Evolutionary conservation across 2,797 vertebrate species (phyloP), one percentile per base, ranked within the genome.

Genomic region (Adrianichthys oophorus): DNA sequence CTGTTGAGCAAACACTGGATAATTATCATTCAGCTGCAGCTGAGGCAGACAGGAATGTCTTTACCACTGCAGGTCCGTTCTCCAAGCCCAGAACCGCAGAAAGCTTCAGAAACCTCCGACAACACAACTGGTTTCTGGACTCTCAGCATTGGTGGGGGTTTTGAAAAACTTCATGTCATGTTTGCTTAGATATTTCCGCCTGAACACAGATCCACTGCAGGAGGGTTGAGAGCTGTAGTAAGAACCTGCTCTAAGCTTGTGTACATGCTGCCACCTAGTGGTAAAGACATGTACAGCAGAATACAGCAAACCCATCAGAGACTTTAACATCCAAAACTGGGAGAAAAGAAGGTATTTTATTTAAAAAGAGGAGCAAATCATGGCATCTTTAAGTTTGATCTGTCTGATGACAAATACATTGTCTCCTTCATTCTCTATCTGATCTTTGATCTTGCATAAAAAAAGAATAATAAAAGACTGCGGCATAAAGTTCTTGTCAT

Each of bases 231-330:
- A 47, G 15, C 16, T 16, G 1, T n/a, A 24, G 5, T 14, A 15
- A 17, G 42, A 68, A 41, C 2, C 19, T n/a, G 14, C 14, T 37
- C 3, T 10, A 58, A 18, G 15, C 32, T 59, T 50, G 56, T 69
- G 59, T 59, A 47, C 23, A 18, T 80, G 76, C 79, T 80, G 81
- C 83, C 82, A 69, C 41, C 82, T 85, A 68, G 75, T 79, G 86
- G 55, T 64, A 0, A 16, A 49, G 13, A 7, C 45, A 23, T 15
- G 44, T 23, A 47, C 45, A 23, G 23, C 45, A 23, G 45, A 5
- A 13, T 12, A 37, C 3, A 37, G 12, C 32, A 37, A 37, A 37
- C 4, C 32, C 10, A 12, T 37, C 10, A 37, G 26, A 26, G 26
- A 26, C 10, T 12, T 37, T 3, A 37, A 37, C 32, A 13, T 37